Percentiles rank a stretch among this genome's conserved stretches.
Conservation (phyloP, 1,140 invertebrate species). For the Drosophila tani region DNA sequence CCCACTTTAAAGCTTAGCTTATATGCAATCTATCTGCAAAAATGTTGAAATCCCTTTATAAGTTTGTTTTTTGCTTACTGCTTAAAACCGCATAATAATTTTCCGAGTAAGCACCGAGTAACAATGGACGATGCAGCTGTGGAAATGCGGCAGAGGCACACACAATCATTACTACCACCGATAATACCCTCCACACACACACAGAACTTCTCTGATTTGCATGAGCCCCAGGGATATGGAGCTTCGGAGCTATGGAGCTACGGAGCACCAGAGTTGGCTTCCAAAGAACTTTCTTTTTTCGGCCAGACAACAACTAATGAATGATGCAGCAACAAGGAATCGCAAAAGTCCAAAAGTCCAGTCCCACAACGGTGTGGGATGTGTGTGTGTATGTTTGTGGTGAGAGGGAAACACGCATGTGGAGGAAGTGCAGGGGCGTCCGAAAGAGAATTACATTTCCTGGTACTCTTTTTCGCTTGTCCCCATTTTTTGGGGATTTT, state of each 20-base stretch:
- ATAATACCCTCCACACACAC: constrained; percentile 1
- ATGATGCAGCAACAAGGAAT: constrained; percentile 46
- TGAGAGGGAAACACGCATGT: background rate
- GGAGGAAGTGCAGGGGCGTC: background rate
- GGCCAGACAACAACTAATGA: constrained; percentile 49
- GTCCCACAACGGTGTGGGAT: background rate
- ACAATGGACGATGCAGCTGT: constrained; percentile 1
- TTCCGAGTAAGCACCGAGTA: background rate
- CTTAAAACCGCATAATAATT: constrained; percentile 19
- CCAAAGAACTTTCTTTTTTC: constrained; percentile 44
- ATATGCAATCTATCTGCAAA: background rate
- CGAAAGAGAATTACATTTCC: constrained; percentile 9
- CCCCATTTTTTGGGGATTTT: constrained; percentile 32
- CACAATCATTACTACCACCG: constrained; percentile 16
- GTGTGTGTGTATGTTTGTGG: too few species aligned
- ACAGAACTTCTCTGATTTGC: constrained; percentile 24
- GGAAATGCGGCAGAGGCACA: constrained; percentile 9
- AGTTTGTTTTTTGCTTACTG: constrained; percentile 8
- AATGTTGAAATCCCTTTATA: background rate
- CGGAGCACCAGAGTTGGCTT: constrained; percentile 14
- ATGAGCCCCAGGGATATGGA: constrained; percentile 1
- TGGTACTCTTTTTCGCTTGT: constrained; percentile 13
- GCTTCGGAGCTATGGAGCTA: too few species aligned
- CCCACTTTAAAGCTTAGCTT: background rate
- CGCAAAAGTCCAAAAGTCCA: constrained; percentile 12